A percentile compares a stretch with the other conserved stretches of the same genome.
phyloP scores from a whole-genome alignment of 2,113 vertebrate species.

The Nycticryphes semicollaris region DNA sequence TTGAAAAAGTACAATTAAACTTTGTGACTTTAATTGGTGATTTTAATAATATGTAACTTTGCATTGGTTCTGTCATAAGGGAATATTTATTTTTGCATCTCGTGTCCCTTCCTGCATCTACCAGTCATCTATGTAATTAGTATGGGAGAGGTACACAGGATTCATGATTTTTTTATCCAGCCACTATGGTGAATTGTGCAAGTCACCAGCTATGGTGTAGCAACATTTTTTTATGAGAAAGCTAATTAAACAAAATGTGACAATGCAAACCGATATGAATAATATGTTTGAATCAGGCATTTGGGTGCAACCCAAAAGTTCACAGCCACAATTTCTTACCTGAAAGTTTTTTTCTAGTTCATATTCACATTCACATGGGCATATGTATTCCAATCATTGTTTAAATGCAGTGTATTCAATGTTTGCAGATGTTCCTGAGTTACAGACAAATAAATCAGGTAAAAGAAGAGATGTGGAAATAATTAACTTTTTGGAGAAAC shows the following conservation, averaged over 20 bases:
- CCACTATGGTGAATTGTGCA: not conserved
- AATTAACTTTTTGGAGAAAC: not conserved
- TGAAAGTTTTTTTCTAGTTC: not conserved
- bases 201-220: not conserved
- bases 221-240: not conserved
- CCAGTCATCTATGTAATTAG: not conserved
- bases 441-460: not conserved
- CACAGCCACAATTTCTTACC: not conserved
- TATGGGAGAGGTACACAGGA: not conserved
- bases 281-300: not conserved
- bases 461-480: not conserved
- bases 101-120: not conserved
- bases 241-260: not conserved
- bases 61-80: not conserved
- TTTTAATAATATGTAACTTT: not conserved
- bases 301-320: not conserved
- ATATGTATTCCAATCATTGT: accelerated
- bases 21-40: not conserved
- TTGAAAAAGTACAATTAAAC: not conserved
- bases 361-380: too few species aligned
- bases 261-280: not conserved
- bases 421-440: not conserved
- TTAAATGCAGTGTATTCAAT: not conserved
- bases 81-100: not conserved
- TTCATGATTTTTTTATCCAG: not conserved